These are phyloP conservation scores for Lepidonotus clava DNA, from an alignment of 2,888 invertebrate species.

Conservation along the genomic window DNA sequence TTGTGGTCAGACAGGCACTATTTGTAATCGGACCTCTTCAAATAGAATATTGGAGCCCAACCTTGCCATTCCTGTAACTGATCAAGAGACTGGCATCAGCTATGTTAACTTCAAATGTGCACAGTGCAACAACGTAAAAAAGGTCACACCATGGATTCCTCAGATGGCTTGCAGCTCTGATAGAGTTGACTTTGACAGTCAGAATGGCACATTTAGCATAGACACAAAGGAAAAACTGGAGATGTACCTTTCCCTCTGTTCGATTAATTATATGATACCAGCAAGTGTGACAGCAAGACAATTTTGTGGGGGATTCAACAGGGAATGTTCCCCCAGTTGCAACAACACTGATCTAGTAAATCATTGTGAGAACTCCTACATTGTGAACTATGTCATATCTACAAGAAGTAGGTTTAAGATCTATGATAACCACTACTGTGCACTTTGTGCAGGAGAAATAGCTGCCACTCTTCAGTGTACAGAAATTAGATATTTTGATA, in stretches of 20 bases:
- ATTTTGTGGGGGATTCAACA: background rate
- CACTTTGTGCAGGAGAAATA: background rate
- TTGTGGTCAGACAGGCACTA: slow-evolving; percentile 19
- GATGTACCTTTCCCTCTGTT: background rate
- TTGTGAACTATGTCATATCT: background rate
- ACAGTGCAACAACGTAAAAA: slow-evolving; percentile 5
- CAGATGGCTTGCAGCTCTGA: background rate
- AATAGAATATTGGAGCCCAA: background rate
- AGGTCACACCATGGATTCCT: background rate
- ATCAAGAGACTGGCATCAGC: background rate
- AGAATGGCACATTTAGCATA: background rate
- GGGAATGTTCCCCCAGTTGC: background rate
- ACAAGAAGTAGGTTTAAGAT: background rate
- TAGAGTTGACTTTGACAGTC: too few relatives aligned
- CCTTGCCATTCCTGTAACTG: slow-evolving; percentile 24
- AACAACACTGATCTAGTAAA: background rate
- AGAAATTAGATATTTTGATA: background rate
- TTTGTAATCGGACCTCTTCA: background rate
- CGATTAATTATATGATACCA: background rate
- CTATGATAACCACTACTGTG: slow-evolving; percentile 27
- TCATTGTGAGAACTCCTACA: background rate
- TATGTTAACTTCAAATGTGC: slow-evolving; percentile 35
- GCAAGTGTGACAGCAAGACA: background rate
- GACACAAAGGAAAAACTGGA: background rate
- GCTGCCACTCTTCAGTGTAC: background rate